Evolutionary conservation across 2,113 vertebrate species (phyloP).

Genomic region (western clawed frog (Xenopus tropicalis)): UCB_Xtro_10.0 CM004443.2:69073501-69074000

Average conservation of each 20-base stretch:
- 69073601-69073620: background rate
- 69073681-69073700: background rate
- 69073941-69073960: too few relatives aligned
- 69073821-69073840: slow-evolving; percentile 18
- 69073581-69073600: background rate
- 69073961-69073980: too few relatives aligned
- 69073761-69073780: background rate
- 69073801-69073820: background rate
- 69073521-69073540: background rate
- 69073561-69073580: background rate
- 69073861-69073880: background rate
- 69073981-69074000: too few relatives aligned
- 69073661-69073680: background rate
- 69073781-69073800: background rate
- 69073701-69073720: slow-evolving; percentile 28
- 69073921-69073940: too few relatives aligned
- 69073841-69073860: background rate
- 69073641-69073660: slow-evolving; percentile 15
- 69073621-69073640: slow-evolving; percentile 9
- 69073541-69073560: background rate
- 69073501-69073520: slow-evolving; percentile 27
- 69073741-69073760: background rate
- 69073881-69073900: background rate
- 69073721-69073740: background rate
- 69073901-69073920: too few relatives aligned